Conservation (phyloP, 1,140 invertebrate genomes). For the Drosophila ogumai region DNA sequence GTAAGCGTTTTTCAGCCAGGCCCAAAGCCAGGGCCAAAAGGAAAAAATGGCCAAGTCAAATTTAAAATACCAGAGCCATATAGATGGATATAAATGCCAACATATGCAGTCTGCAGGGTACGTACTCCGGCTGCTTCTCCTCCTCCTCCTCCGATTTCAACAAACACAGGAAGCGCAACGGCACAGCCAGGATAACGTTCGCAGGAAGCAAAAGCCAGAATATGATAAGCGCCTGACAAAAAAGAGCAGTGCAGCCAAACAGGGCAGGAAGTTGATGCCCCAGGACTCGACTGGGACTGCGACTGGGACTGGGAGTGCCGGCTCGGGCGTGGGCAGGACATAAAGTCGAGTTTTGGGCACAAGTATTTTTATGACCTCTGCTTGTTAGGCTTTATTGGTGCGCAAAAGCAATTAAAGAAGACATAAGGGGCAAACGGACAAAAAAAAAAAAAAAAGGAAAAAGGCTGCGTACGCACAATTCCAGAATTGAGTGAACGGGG, state of each 20-base stretch:
- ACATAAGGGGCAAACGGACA: conserved; percentile 43
- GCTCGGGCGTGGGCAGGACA: conserved; percentile 21
- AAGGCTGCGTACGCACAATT: conserved; percentile 37
- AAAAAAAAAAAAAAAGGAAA: conserved; percentile 12
- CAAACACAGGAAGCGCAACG: conserved; percentile 64
- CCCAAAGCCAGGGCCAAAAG: not conserved
- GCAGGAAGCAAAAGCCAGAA: conserved; percentile 77
- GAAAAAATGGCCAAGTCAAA: conserved; percentile 42
- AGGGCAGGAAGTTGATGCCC: conserved; percentile 34
- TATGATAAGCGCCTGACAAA: conserved; percentile 65
- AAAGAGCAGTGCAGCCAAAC: conserved; percentile 37
- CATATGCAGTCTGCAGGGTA: conserved; percentile 61
- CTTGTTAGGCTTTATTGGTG: conserved; percentile 64
- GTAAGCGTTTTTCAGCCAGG: conserved; percentile 53
- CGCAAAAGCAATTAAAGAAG: conserved; percentile 65
- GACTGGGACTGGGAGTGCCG: not conserved
- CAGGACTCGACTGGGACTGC: conserved; percentile 13
- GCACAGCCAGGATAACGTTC: conserved; percentile 67
- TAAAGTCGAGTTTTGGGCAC: conserved; percentile 50
- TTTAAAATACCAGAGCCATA: conserved; percentile 58
- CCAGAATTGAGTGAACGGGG: conserved; percentile 19
- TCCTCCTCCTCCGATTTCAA: not conserved
- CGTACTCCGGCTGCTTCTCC: not conserved
- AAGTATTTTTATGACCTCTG: conserved; percentile 64
- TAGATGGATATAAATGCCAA: conserved; percentile 64